Percentiles rank a stretch among this genome's conserved stretches.
These are phyloP conservation scores for Trimorus sp. DNA, from an alignment of 2,888 invertebrate species.

Conservation along the genomic window DNA sequence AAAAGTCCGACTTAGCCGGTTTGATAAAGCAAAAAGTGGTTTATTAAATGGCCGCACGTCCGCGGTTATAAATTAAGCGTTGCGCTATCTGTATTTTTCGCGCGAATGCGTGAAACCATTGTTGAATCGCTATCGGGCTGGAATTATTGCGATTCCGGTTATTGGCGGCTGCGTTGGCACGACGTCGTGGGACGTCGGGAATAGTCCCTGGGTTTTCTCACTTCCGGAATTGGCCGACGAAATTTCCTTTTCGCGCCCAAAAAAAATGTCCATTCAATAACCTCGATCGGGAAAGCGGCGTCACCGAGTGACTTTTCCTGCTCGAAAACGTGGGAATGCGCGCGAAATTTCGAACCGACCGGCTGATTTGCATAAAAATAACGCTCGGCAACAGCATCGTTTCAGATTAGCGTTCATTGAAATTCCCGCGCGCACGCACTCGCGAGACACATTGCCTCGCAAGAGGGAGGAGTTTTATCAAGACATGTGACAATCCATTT, in stretches of 20 bases:
- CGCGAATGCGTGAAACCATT: slow-evolving; percentile 38
- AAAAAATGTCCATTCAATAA: too few species aligned
- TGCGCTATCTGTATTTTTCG: slow-evolving; percentile 47
- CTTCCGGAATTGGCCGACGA: too few species aligned
- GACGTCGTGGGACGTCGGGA: slow-evolving; percentile 57
- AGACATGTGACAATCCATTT: slow-evolving; percentile 60
- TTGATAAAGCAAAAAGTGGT: too few species aligned
- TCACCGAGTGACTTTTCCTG: too few species aligned
- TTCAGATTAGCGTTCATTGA: slow-evolving; percentile 40
- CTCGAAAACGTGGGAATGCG: slow-evolving; percentile 26
- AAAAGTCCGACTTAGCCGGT: too few species aligned
- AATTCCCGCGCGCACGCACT: slow-evolving; percentile 16
- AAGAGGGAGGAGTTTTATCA: slow-evolving; percentile 58
- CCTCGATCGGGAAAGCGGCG: too few species aligned
- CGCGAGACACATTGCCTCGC: slow-evolving; percentile 43
- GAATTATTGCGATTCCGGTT: slow-evolving; percentile 63
- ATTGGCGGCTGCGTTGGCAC: slow-evolving; percentile 64
- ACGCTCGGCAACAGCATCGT: slow-evolving; percentile 29
- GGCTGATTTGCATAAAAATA: slow-evolving; percentile 35
- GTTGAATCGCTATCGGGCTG: slow-evolving; percentile 59
- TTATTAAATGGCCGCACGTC: slow-evolving; percentile 3
- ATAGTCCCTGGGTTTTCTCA: background rate
- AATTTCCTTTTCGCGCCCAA: too few species aligned
- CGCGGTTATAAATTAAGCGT: slow-evolving; percentile 44
- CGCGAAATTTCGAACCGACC: slow-evolving; percentile 17